Percentiles rank a stretch among this genome's conserved stretches.
Evolutionary conservation across 2,888 invertebrate species (phyloP).

Genomic region (Cecidostiba fungosa): DNA sequence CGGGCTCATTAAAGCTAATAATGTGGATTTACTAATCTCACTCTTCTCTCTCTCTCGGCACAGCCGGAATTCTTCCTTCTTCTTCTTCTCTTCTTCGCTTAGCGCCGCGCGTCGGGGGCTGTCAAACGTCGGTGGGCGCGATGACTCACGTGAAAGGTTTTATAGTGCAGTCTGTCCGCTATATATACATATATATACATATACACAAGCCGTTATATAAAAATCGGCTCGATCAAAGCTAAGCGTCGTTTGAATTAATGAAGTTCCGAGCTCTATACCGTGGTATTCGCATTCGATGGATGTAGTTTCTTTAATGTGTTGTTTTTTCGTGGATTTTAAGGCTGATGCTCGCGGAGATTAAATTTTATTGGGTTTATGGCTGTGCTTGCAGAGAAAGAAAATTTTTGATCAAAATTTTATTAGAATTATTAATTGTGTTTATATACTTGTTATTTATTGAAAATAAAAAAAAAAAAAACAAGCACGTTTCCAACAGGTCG

Average conservation of each 20-base stretch:
- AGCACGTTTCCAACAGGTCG: not conserved
- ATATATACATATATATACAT: no score
- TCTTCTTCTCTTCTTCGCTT: constrained; percentile 17
- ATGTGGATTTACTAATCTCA: constrained; percentile 77
- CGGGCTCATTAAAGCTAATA: constrained; percentile 78
- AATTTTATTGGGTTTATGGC: not conserved
- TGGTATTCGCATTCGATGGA: constrained; percentile 12
- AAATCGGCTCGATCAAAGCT: constrained; percentile 46
- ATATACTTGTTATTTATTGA: no score
- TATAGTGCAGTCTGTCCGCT: constrained; percentile 19
- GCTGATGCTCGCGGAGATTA: not conserved
- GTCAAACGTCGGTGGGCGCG: constrained; percentile 46
- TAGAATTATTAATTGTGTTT: no score
- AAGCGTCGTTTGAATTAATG: constrained; percentile 32
- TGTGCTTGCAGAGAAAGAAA: not conserved
- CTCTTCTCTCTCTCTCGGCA: constrained; percentile 49
- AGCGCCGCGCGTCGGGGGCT: constrained; percentile 32
- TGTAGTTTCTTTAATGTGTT: not conserved
- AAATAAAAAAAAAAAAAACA: not conserved
- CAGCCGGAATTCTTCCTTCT: constrained; percentile 33
- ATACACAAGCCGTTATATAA: constrained; percentile 3
- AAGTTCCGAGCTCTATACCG: constrained; percentile 9
- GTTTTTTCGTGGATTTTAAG: not conserved
- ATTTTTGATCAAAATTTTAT: no score
- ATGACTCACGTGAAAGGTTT: constrained; percentile 49